Percentiles rank a stretch among this genome's conserved stretches.
Evolutionary conservation across 2,113 vertebrate genomes (phyloP).

Genomic region (Vicugna pacos): DNA sequence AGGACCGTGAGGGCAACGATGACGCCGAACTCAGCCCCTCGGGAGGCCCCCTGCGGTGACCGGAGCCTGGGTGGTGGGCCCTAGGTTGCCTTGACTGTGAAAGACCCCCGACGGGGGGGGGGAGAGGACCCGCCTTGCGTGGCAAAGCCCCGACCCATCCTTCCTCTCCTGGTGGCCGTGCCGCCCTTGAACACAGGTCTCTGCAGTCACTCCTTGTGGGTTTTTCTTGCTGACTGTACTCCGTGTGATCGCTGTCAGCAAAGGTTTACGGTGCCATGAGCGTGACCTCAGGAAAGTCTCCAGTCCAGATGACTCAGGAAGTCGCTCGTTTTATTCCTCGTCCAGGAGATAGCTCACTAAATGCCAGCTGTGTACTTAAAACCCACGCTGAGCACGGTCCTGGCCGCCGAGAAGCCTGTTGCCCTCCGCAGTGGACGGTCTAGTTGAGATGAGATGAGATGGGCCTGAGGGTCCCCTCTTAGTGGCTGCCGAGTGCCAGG

Average conservation of each 20-base stretch:
- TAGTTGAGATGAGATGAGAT: not conserved
- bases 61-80: accelerated
- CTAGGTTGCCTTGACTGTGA: no score
- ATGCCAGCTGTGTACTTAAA: not conserved
- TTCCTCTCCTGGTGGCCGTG: accelerated
- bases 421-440: not conserved
- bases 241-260: not conserved
- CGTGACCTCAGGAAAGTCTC: not conserved
- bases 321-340: accelerated
- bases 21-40: not conserved
- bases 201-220: accelerated
- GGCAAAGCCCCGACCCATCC: not conserved
- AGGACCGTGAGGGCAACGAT: not conserved
- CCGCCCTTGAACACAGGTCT: not conserved
- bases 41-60: not conserved
- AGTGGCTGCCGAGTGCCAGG: not conserved
- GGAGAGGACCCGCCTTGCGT: not conserved
- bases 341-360: not conserved
- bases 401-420: not conserved
- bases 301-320: not conserved
- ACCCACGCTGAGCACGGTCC: not conserved
- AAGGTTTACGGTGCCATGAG: no score
- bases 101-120: not conserved
- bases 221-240: accelerated
- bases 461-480: not conserved